A percentile compares a stretch with the other conserved stretches of the same genome.
These are phyloP conservation scores for Pseudococcus longispinus DNA, from an alignment of 2,888 invertebrate species.

Conservation along the genomic window DNA sequence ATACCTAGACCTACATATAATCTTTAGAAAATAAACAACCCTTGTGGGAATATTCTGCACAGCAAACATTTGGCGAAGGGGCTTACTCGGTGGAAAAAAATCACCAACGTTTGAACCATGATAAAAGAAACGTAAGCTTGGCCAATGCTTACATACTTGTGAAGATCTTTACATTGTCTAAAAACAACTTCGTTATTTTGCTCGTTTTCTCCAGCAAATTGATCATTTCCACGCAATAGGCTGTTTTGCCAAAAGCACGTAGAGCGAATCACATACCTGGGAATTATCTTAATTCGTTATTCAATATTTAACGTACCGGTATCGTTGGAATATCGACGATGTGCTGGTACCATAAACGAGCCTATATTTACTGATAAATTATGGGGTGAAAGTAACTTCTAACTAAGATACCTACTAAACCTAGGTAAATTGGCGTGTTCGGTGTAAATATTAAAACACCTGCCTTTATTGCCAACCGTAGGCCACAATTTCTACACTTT, in stretches of 20 bases:
- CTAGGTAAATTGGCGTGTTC: neutral
- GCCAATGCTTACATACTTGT: neutral
- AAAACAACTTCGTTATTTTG: no score
- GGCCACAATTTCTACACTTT: neutral
- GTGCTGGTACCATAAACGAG: neutral
- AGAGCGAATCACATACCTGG: neutral
- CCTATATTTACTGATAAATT: neutral
- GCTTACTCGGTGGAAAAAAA: neutral
- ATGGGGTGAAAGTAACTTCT: neutral
- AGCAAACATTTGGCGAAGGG: neutral
- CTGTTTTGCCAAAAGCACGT: neutral
- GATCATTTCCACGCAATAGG: neutral
- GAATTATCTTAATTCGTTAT: neutral
- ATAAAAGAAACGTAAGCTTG: neutral
- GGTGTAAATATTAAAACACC: neutral
- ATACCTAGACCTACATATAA: neutral
- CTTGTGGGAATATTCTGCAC: constrained; percentile 12
- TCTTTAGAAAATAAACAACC: constrained; percentile 15
- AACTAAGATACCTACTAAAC: neutral
- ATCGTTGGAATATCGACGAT: neutral
- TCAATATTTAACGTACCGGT: constrained; percentile 6
- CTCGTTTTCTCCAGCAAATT: neutral
- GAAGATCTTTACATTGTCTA: no score
- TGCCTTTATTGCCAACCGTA: neutral
- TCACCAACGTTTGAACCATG: neutral